phyloP scores from a whole-genome alignment of 2,888 invertebrate species.

The Cryptophagus acutangulus region DNA sequence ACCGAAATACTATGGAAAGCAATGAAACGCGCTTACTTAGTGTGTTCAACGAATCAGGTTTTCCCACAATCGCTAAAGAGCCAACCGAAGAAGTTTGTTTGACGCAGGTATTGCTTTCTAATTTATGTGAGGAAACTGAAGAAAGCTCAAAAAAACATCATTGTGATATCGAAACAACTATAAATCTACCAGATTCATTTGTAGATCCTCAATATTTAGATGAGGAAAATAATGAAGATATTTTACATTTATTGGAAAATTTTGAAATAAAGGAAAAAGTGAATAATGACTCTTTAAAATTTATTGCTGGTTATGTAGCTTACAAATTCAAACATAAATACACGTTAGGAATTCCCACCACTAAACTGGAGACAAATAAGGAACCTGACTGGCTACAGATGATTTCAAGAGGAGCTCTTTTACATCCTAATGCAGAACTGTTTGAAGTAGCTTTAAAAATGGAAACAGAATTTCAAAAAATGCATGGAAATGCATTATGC shows the following conservation, averaged over 20 bases:
- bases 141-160: no score
- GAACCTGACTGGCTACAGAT: constrained; percentile 6
- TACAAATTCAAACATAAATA: constrained; percentile 17
- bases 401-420: constrained; percentile 13
- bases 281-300: constrained; percentile 9
- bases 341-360: constrained; percentile 9
- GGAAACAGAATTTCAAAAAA: constrained; percentile 10
- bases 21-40: no score
- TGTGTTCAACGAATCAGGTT: no score
- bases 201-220: neutral
- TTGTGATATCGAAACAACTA: no score
- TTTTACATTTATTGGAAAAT: constrained; percentile 9
- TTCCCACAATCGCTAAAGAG: no score
- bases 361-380: constrained; percentile 1
- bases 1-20: neutral
- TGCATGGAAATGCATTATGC: constrained; percentile 12
- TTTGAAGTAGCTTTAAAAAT: constrained; percentile 8
- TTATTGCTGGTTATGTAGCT: constrained; percentile 15
- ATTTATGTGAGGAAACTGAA: no score
- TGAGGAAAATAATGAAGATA: constrained; percentile 1
- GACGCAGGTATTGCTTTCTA: no score
- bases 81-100: no score
- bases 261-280: constrained; percentile 14
- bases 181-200: neutral
- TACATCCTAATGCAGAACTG: constrained; percentile 12